Conservation (phyloP, 2,797 vertebrate species). For the Uromys caudimaculatus region DNA sequence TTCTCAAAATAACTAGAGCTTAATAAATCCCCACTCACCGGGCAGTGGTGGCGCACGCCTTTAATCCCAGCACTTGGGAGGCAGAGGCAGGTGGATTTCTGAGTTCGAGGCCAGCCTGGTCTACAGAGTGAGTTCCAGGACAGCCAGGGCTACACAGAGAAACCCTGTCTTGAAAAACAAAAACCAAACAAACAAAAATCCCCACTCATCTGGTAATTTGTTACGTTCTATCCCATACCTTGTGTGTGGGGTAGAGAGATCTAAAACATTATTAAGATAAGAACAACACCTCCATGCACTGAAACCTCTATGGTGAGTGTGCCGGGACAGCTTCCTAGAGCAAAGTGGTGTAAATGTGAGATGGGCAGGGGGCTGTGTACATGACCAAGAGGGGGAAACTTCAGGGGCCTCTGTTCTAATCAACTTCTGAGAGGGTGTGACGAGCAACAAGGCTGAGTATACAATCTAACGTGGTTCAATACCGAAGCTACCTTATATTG, state of each 20-base stretch:
- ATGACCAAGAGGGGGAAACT: background rate
- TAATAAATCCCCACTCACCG: conserved; percentile 72
- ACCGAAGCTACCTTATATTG: conserved; percentile 41
- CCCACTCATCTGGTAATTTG: conserved; percentile 66
- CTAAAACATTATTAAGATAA: conserved; percentile 63
- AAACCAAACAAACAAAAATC: no score
- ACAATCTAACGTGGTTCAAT: background rate
- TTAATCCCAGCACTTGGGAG: no score
- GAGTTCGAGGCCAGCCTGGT: no score
- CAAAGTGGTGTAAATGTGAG: conserved; percentile 37
- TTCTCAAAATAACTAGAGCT: conserved; percentile 62
- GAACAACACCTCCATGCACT: conserved; percentile 63
- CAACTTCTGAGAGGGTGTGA: conserved; percentile 2
- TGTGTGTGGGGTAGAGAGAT: background rate
- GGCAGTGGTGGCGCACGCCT: no score
- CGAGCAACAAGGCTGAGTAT: background rate
- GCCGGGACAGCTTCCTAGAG: conserved; percentile 54
- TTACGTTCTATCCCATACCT: conserved; percentile 67
- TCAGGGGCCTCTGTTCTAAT: background rate
- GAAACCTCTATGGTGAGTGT: conserved; percentile 65
- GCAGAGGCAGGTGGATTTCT: no score
- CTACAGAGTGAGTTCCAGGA: no score
- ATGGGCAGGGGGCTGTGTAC: conserved; percentile 37
- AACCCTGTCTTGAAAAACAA: no score
- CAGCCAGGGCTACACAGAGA: no score